phyloP scores from a whole-genome alignment of 92 coral and sea anemone species.

The Phenganax subtilis region DNA sequence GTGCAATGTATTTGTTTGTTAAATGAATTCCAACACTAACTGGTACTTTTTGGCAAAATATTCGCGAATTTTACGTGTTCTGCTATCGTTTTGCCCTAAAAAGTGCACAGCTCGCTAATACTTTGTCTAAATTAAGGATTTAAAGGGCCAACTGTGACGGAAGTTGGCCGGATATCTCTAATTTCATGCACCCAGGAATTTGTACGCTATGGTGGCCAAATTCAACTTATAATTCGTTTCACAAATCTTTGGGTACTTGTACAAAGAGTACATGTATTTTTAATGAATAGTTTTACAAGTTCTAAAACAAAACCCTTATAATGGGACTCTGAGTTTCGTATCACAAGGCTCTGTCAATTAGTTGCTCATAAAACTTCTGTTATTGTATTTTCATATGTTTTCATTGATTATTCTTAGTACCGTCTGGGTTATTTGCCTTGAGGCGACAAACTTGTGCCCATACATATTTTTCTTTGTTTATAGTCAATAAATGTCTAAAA shows the following conservation, averaged over 20 bases:
- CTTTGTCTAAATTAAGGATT: not conserved
- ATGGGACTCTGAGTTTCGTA: not conserved
- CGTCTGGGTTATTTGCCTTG: constrained; percentile 10
- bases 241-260: constrained; percentile 9
- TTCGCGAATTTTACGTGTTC: not conserved
- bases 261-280: constrained; percentile 33
- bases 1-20: constrained; percentile 10
- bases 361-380: not conserved
- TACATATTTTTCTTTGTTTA: not conserved
- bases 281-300: constrained; percentile 25
- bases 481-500: not conserved
- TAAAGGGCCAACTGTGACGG: constrained; percentile 27
- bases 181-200: not conserved
- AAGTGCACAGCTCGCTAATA: not conserved
- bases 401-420: constrained; percentile 8
- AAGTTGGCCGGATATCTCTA: not conserved
- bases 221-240: constrained; percentile 9
- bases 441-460: not conserved
- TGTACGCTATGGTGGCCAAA: constrained; percentile 24
- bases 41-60: constrained; percentile 29
- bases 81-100: not conserved
- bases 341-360: not conserved
- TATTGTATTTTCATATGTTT: not conserved
- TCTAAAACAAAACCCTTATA: not conserved
- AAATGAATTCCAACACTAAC: constrained; percentile 26